phyloP scores from a whole-genome alignment of 2,113 vertebrate species.

The Ceuthmochares aereus region DNA sequence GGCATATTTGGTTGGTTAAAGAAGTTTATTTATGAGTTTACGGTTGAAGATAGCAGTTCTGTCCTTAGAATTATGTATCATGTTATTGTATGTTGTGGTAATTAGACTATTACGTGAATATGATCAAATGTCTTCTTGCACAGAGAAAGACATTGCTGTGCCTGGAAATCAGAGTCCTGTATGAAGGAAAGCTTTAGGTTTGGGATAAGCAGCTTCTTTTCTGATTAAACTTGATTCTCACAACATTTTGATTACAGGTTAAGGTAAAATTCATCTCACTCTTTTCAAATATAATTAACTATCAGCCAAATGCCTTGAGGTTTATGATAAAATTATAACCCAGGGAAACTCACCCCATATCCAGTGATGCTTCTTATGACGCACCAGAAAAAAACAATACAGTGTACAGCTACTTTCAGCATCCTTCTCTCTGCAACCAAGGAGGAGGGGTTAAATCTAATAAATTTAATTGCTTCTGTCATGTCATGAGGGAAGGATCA shows the following conservation, averaged over 20 bases:
- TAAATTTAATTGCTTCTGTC: background rate
- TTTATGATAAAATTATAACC: background rate
- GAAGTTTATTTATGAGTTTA: constrained; percentile 29
- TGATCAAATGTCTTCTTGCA: background rate
- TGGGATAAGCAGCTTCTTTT: background rate
- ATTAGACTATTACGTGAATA: background rate
- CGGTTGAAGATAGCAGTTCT: background rate
- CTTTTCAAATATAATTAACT: background rate
- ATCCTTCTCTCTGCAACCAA: background rate
- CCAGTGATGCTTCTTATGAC: background rate
- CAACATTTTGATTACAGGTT: background rate
- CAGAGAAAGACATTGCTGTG: background rate
- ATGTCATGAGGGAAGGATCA: background rate
- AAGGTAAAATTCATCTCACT: background rate
- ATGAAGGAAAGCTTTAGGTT: background rate
- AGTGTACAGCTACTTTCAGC: fast-evolving
- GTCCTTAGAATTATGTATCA: background rate
- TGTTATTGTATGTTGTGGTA: background rate
- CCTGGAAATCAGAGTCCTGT: background rate
- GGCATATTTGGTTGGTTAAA: background rate
- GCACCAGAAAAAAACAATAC: background rate
- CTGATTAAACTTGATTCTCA: background rate
- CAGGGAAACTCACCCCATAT: background rate
- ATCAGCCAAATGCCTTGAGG: background rate
- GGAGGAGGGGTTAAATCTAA: background rate